Conservation (phyloP, 1,140 invertebrate genomes). For the Drosophila biarmipes region DNA sequence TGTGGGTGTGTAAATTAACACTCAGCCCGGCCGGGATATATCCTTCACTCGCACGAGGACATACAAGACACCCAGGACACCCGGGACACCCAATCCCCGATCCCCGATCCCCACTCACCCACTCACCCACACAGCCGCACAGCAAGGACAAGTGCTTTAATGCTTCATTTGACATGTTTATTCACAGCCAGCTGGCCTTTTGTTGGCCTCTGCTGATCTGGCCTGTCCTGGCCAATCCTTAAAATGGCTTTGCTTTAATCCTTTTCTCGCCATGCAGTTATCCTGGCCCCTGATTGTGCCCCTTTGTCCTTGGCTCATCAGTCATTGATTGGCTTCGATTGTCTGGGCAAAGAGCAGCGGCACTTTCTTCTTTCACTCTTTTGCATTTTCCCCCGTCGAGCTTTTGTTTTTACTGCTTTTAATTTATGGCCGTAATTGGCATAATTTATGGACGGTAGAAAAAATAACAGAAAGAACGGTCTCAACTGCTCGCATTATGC, state of each 20-base stretch:
- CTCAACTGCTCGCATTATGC: slow-evolving; percentile 55
- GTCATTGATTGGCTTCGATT: slow-evolving; percentile 76
- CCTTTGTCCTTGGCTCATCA: slow-evolving; percentile 65
- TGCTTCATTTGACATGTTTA: slow-evolving; percentile 79
- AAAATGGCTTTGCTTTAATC: slow-evolving; percentile 69
- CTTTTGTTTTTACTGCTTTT: slow-evolving; percentile 56
- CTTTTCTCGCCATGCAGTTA: slow-evolving; percentile 42
- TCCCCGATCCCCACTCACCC: too few relatives aligned
- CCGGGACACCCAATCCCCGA: background rate
- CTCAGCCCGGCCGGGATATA: slow-evolving; percentile 11
- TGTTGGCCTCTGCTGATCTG: slow-evolving; percentile 39
- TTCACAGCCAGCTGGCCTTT: slow-evolving; percentile 75
- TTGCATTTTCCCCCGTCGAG: slow-evolving; percentile 9
- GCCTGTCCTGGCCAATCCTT: slow-evolving; percentile 37
- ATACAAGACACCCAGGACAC: too few relatives aligned
- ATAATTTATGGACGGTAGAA: slow-evolving; percentile 61
- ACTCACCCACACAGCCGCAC: slow-evolving; percentile 10
- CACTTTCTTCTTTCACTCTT: background rate
- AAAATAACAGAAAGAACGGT: slow-evolving; percentile 7
- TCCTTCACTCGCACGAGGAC: slow-evolving; percentile 16
- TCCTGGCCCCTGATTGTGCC: slow-evolving; percentile 58
- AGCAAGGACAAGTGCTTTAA: slow-evolving; percentile 76
- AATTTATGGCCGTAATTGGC: slow-evolving; percentile 74
- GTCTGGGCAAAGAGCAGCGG: slow-evolving; percentile 41
- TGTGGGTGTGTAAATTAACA: slow-evolving; percentile 50